phyloP scores from a whole-genome alignment of 2,113 vertebrate species.

The Oreamnos americanus region DNA sequence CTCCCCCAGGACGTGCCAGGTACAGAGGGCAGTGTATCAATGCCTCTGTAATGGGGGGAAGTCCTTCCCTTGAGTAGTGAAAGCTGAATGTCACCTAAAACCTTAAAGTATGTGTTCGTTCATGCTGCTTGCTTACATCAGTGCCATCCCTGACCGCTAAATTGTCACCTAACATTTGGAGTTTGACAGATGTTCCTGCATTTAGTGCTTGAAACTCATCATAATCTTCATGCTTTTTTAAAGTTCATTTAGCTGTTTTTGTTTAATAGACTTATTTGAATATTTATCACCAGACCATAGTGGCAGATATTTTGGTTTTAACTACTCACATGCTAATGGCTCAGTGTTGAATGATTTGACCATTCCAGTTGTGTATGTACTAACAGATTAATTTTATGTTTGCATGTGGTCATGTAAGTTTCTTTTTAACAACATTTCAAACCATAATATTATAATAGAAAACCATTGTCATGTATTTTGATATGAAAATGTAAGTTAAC shows the following conservation, averaged over 20 bases:
- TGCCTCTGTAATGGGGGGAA: constrained; percentile 83
- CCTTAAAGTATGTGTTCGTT: constrained; percentile 60
- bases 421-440: constrained; percentile 43
- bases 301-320: constrained; percentile 67
- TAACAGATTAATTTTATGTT: constrained; percentile 75
- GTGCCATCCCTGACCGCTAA: constrained; percentile 78
- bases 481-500: constrained; percentile 35
- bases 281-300: constrained; percentile 66
- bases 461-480: constrained; percentile 44
- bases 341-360: constrained; percentile 73
- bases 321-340: constrained; percentile 70
- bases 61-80: constrained; percentile 71
- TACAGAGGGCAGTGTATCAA: constrained; percentile 83
- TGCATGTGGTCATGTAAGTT: constrained; percentile 65
- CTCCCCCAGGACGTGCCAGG: constrained; percentile 87
- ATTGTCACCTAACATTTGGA: constrained; percentile 80
- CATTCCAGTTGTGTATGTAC: constrained; percentile 67
- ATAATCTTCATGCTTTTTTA: constrained; percentile 67
- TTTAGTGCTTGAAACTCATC: constrained; percentile 73
- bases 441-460: constrained; percentile 46
- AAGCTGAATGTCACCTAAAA: constrained; percentile 73
- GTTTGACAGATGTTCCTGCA: constrained; percentile 71
- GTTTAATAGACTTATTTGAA: constrained; percentile 59
- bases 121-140: constrained; percentile 77
- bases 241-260: constrained; percentile 68